Conservation (phyloP, 2,888 invertebrate species). For the Philhelius pedissequus region DNA sequence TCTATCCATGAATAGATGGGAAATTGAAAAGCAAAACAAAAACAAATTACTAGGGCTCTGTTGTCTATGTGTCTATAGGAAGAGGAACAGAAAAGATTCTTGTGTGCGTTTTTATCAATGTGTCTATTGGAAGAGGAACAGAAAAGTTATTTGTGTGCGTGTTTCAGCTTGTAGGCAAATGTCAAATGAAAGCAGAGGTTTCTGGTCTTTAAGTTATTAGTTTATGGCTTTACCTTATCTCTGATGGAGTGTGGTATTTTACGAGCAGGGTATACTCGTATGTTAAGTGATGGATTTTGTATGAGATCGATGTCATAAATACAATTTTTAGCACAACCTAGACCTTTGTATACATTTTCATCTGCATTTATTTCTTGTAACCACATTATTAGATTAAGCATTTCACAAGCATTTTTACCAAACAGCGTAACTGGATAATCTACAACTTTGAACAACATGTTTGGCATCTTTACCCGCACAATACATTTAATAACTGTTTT, state of each 20-base stretch:
- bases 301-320: conserved; percentile 25
- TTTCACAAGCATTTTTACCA: conserved; percentile 20
- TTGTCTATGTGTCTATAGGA: too few species aligned
- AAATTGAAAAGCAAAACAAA: too few species aligned
- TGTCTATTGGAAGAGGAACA: too few species aligned
- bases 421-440: conserved; percentile 10
- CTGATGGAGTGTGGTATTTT: conserved; percentile 28
- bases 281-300: conserved; percentile 11
- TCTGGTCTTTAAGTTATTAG: too few species aligned
- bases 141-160: too few species aligned
- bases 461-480: not conserved
- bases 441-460: conserved; percentile 27
- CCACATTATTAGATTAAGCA: conserved; percentile 4
- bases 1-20: too few species aligned
- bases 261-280: conserved; percentile 21
- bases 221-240: conserved; percentile 21
- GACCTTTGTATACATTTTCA: conserved; percentile 7
- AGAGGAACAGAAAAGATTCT: too few species aligned
- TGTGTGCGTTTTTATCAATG: too few species aligned
- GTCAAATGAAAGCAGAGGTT: too few species aligned
- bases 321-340: conserved; percentile 8
- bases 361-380: not conserved
- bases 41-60: too few species aligned
- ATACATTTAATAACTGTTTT: conserved; percentile 12
- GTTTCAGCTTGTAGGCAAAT: too few species aligned